phyloP scores from a whole-genome alignment of 1,140 invertebrate genomes.

The Protaetia brevitarsis region DNA sequence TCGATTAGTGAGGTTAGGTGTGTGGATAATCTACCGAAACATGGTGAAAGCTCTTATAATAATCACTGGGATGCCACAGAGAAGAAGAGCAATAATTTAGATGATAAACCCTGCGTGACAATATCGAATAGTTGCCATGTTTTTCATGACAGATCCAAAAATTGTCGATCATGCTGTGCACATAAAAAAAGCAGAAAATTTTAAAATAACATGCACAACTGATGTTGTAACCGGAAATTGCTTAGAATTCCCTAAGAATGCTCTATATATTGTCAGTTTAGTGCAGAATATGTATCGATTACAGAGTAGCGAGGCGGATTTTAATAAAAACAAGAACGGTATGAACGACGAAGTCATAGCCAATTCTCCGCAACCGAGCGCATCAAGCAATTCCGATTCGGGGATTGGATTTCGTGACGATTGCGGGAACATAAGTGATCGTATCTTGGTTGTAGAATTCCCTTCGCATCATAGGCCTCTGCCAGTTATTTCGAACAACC shows the following conservation, averaged over 20 bases:
- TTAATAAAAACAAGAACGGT: slow-evolving; percentile 26
- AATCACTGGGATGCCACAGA: slow-evolving; percentile 30
- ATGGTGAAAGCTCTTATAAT: too few species aligned
- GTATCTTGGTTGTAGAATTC: slow-evolving; percentile 79
- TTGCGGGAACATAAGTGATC: slow-evolving; percentile 73
- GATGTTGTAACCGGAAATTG: slow-evolving; percentile 64
- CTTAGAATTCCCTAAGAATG: slow-evolving; percentile 85
- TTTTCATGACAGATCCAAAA: slow-evolving; percentile 87
- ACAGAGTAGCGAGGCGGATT: slow-evolving; percentile 36
- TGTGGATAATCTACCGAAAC: slow-evolving; percentile 30
- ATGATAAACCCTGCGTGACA: slow-evolving; percentile 50
- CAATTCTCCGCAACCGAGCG: slow-evolving; percentile 79
- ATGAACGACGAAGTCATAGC: slow-evolving; percentile 48
- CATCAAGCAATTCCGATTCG: slow-evolving; percentile 91
- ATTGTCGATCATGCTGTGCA: slow-evolving; percentile 79
- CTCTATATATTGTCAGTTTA: slow-evolving; percentile 78
- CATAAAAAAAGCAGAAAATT: slow-evolving; percentile 68
- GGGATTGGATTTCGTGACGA: slow-evolving; percentile 84
- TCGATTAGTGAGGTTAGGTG: too few species aligned
- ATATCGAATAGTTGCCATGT: slow-evolving; percentile 91
- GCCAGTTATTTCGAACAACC: slow-evolving; percentile 38
- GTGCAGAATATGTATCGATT: slow-evolving; percentile 66
- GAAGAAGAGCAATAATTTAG: slow-evolving; percentile 35
- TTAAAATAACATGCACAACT: slow-evolving; percentile 74
- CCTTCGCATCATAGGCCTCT: slow-evolving; percentile 49